Percentiles rank a stretch among this genome's conserved stretches.
Conservation (phyloP, 2,888 invertebrate species). For the Hesperia comma region DNA sequence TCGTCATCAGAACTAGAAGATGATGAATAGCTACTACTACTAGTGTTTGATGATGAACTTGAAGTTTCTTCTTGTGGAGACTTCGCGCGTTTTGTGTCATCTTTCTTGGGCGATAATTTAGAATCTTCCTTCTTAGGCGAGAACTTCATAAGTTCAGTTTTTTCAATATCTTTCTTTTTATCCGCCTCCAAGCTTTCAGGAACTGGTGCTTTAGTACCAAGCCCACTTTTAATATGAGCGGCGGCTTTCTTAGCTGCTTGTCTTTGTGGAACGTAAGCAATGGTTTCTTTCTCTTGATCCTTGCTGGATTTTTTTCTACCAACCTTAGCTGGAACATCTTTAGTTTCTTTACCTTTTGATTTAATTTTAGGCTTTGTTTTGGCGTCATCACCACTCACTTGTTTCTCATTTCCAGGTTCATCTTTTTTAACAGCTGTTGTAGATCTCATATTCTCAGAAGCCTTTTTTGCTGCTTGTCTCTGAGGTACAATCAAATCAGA, state of each 20-base stretch:
- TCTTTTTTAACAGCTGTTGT: constrained; percentile 82
- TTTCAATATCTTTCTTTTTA: constrained; percentile 70
- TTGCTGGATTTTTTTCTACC: constrained; percentile 80
- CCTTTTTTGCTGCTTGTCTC: constrained; percentile 95
- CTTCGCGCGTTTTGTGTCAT: constrained; percentile 58
- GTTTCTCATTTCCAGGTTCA: constrained; percentile 63
- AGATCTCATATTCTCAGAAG: constrained; percentile 92
- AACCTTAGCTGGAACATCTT: constrained; percentile 69
- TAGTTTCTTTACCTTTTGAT: constrained; percentile 74
- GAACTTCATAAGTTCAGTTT: constrained; percentile 58
- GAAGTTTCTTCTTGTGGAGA: constrained; percentile 69
- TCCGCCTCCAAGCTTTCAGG: constrained; percentile 65
- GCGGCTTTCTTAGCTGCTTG: constrained; percentile 96
- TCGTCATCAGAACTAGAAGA: constrained; percentile 86
- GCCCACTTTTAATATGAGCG: constrained; percentile 93
- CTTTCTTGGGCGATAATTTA: background rate
- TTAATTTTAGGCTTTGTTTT: constrained; percentile 73
- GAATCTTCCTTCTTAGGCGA: constrained; percentile 77
- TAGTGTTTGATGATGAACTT: constrained; percentile 81
- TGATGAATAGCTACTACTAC: constrained; percentile 83
- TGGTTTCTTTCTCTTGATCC: constrained; percentile 86
- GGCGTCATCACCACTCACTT: constrained; percentile 62
- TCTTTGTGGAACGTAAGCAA: constrained; percentile 94
- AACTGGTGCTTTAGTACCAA: constrained; percentile 82
- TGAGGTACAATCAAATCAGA: constrained; percentile 95